Percentiles rank a stretch among this genome's conserved stretches.
These are phyloP conservation scores for Epirrita christyi DNA, from an alignment of 2,888 invertebrate species.

Conservation along the genomic window DNA sequence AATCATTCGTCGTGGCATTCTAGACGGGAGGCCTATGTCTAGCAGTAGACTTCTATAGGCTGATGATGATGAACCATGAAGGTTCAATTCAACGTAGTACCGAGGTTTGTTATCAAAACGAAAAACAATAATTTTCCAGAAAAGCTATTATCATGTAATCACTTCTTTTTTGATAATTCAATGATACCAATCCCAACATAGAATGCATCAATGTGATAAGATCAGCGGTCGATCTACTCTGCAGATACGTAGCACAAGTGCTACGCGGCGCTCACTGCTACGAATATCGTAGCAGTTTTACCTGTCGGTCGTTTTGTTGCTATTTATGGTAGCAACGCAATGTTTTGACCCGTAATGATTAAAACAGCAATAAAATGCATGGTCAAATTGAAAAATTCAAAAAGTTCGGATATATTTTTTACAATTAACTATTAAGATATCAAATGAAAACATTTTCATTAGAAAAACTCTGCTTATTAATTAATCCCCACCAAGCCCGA, in stretches of 20 bases:
- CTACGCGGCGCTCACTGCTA: conserved; percentile 63
- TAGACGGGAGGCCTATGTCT: too few relatives aligned
- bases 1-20: too few relatives aligned
- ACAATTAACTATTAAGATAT: too few relatives aligned
- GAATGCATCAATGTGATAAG: conserved; percentile 1
- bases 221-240: conserved; percentile 34
- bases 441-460: too few relatives aligned
- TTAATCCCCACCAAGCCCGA: background rate
- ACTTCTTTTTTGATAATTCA: background rate
- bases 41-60: too few relatives aligned
- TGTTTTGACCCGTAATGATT: too few relatives aligned
- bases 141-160: background rate
- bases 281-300: conserved; percentile 62
- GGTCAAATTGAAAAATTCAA: too few relatives aligned
- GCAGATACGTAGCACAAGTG: conserved; percentile 58
- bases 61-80: background rate
- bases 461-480: too few relatives aligned
- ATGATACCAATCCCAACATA: background rate
- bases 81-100: background rate
- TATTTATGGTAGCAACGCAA: background rate
- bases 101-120: background rate
- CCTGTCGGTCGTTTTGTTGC: conserved; percentile 12
- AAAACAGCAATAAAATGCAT: too few relatives aligned
- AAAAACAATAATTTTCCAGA: background rate
- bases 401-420: too few relatives aligned